Conservation (phyloP, 2,888 invertebrate species). For the Pollenia amentaria region DNA sequence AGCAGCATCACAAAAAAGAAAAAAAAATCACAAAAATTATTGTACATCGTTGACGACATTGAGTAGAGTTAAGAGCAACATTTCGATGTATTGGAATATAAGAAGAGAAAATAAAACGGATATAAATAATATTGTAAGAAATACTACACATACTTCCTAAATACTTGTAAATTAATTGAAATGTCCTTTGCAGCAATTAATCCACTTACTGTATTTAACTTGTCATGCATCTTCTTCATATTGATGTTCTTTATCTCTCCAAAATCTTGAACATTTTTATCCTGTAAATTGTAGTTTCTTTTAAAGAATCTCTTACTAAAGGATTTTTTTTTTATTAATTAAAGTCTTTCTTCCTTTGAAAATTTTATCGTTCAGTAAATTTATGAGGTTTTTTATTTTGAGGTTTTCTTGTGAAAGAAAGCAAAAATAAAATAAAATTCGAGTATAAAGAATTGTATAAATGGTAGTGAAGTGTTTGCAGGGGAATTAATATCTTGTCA, state of each 20-base stretch:
- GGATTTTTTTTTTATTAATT: constrained; percentile 45
- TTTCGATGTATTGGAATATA: background rate
- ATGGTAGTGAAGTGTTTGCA: constrained; percentile 34
- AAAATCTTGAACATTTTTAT: constrained; percentile 23
- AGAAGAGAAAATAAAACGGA: background rate
- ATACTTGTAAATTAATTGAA: constrained; percentile 75
- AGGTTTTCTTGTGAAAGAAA: background rate
- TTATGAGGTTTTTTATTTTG: constrained; percentile 17
- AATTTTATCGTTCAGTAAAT: constrained; percentile 30
- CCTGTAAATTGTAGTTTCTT: constrained; percentile 26
- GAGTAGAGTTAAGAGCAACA: constrained; percentile 7
- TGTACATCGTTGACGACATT: constrained; percentile 5
- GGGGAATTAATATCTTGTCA: constrained; percentile 25
- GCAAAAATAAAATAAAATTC: no score
- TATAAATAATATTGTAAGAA: constrained; percentile 45
- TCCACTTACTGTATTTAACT: constrained; percentile 73
- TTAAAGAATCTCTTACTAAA: constrained; percentile 4
- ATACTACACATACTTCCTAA: background rate
- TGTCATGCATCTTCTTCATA: constrained; percentile 64
- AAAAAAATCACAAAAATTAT: constrained; percentile 11
- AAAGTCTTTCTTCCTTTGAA: constrained; percentile 20
- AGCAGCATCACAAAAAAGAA: background rate
- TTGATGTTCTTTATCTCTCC: constrained; percentile 15
- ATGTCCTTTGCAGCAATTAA: constrained; percentile 77
- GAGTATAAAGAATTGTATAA: background rate